Conservation (phyloP, 1,140 invertebrate genomes). For the Stenopsyche tienmushanensis region DNA sequence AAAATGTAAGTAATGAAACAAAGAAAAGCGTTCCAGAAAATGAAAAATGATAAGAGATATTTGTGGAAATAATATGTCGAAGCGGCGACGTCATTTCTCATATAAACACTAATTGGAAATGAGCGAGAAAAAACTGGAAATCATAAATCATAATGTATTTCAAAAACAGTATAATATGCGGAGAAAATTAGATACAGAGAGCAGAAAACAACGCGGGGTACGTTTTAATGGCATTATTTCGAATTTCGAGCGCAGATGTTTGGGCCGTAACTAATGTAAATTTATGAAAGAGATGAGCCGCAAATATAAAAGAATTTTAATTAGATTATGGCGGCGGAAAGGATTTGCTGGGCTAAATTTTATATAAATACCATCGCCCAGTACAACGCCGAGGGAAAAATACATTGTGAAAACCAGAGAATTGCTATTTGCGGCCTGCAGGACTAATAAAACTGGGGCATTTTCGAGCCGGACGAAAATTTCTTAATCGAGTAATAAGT, state of each 20-base stretch:
- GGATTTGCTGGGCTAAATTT: too few species aligned
- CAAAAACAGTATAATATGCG: not conserved
- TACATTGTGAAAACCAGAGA: too few species aligned
- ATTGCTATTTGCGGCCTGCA: too few species aligned
- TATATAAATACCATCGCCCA: too few species aligned
- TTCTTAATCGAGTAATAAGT: too few species aligned
- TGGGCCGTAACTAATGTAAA: not conserved
- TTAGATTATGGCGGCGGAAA: too few species aligned
- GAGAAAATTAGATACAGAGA: not conserved
- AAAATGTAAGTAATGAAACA: too few species aligned
- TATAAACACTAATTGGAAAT: conserved; percentile 16
- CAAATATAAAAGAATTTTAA: conserved; percentile 7
- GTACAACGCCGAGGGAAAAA: too few species aligned
- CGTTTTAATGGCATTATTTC: not conserved
- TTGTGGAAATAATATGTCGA: not conserved
- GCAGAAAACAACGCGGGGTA: not conserved
- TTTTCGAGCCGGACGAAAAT: too few species aligned
- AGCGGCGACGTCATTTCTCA: conserved; percentile 4
- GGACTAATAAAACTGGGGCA: too few species aligned
- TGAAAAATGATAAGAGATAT: not conserved
- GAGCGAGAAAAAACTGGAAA: conserved; percentile 9
- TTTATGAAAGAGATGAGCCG: not conserved
- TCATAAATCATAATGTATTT: conserved; percentile 3
- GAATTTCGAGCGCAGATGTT: conserved; percentile 16
- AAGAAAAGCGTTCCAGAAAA: too few species aligned